Base-by-base conservation (phyloP, 2,113 vertebrate species). In the Solenodon paradoxus region DNA sequence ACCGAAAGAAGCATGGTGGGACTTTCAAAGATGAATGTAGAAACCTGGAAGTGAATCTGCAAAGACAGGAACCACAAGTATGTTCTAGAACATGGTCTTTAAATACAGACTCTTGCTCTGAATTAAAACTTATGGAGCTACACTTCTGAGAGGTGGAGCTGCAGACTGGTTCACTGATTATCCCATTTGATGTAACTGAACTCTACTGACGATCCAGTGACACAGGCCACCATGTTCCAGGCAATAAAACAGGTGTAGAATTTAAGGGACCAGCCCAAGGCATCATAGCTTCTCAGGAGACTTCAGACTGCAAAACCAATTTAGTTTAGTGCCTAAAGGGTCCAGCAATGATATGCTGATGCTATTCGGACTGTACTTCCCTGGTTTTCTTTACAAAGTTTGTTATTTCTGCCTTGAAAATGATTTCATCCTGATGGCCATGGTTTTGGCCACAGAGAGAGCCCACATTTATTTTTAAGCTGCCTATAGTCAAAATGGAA, bases 381-480 rank as follows among this genome's bases (percentile, higher is more conserved):
- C 95, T 78, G 59, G 57, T 45, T 45, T 38, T 85, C 95, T 83
- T 86, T 80, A 84, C 83, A 90, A 77, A 87, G 71, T 66, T 80
- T 84, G 64, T 90, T 96, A 95, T 94, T 96, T 90, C 90, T 97
- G 92, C 95, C 22, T 93, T 88, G 35, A 95, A 87, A 88, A 90
- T 84, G 87, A 97, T 77, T 93, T 92, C 92, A 94, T 96, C 84
- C 88, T 92, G 92, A 95, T 95, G 81, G 79, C 93, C 95, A 96
- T 85, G 93, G 95, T 97, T 97, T 88, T 87, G 92, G 96, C 92
- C 89, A 96, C 83, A 32, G 87, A 95, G 93, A 94, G 30, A 74
- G 85, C 69, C 85, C 92, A 90, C 64, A 69, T 93, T 97, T 96
- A 96, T 96, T 97, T 97, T 94, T 93, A 97, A 97, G 92, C 91